phyloP scores from a whole-genome alignment of 2,797 vertebrate genomes.

The Sebastes taczanowskii region DNA sequence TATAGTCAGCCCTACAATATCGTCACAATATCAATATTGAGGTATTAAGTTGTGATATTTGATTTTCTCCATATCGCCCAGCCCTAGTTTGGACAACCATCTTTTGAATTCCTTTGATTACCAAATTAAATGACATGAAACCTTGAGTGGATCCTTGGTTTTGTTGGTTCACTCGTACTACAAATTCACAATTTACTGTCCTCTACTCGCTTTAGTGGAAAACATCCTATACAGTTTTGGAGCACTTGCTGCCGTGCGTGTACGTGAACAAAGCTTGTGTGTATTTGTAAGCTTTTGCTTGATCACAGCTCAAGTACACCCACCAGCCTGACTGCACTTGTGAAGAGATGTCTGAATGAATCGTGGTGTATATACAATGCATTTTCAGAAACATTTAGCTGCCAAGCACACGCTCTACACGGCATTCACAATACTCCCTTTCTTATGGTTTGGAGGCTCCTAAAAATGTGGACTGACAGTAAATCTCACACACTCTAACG shows the following conservation, averaged over 20 bases:
- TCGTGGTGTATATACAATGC: not conserved
- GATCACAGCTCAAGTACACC: conserved; percentile 13
- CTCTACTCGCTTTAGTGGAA: not conserved
- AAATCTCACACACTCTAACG: not conserved
- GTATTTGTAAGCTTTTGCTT: conserved; percentile 14
- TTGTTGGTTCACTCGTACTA: not conserved
- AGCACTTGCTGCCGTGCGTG: not conserved
- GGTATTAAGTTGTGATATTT: too few species aligned
- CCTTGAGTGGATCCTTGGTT: conserved; percentile 9
- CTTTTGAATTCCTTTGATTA: not conserved
- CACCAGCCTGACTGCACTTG: conserved; percentile 16
- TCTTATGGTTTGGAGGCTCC: not conserved
- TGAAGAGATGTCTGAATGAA: conserved; percentile 21
- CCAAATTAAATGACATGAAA: not conserved
- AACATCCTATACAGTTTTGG: not conserved
- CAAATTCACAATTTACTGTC: not conserved
- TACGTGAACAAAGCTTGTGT: not conserved
- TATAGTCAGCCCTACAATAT: too few species aligned
- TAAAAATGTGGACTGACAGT: not conserved
- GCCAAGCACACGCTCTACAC: not conserved
- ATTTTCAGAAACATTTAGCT: conserved; percentile 8
- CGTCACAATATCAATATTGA: too few species aligned
- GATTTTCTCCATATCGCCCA: too few species aligned
- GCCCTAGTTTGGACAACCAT: not conserved
- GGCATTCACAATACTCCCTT: not conserved